These are phyloP conservation scores for Trichonephila inaurata DNA, from an alignment of 1,140 invertebrate genomes.

Conservation along the genomic window DNA sequence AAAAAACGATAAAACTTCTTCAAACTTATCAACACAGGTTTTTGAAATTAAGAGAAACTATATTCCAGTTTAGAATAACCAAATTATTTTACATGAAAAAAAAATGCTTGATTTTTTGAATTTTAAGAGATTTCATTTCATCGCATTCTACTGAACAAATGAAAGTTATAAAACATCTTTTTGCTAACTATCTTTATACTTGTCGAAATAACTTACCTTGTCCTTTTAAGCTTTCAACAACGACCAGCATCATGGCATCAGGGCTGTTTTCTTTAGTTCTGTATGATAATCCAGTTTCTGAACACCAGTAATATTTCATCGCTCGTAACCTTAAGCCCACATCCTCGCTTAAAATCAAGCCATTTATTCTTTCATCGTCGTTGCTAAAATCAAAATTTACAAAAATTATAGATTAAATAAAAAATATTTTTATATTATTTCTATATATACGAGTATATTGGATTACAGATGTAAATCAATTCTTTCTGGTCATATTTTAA, in stretches of 20 bases:
- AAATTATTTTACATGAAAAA: too few relatives aligned
- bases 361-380: slow-evolving; percentile 79
- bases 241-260: slow-evolving; percentile 81
- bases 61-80: too few relatives aligned
- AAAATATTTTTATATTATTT: too few relatives aligned
- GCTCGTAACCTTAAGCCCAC: slow-evolving; percentile 81
- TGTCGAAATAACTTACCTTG: slow-evolving; percentile 79
- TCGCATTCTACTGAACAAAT: background rate
- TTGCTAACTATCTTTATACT: too few relatives aligned
- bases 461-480: too few relatives aligned
- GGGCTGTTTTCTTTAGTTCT: background rate
- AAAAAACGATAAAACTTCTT: too few relatives aligned
- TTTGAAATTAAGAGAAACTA: too few relatives aligned
- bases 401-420: background rate
- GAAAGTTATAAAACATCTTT: background rate
- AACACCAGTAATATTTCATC: slow-evolving; percentile 83
- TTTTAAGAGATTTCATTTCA: too few relatives aligned
- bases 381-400: slow-evolving; percentile 76
- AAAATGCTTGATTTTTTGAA: too few relatives aligned
- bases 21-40: too few relatives aligned
- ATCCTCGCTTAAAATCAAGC: slow-evolving; percentile 81
- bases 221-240: slow-evolving; percentile 82
- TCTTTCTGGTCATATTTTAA: too few relatives aligned
- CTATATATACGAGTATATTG: too few relatives aligned
- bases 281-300: slow-evolving; percentile 81